These are phyloP conservation scores for Nothocercus julius DNA, from an alignment of 2,113 vertebrate species.

Conservation along the genomic window DNA sequence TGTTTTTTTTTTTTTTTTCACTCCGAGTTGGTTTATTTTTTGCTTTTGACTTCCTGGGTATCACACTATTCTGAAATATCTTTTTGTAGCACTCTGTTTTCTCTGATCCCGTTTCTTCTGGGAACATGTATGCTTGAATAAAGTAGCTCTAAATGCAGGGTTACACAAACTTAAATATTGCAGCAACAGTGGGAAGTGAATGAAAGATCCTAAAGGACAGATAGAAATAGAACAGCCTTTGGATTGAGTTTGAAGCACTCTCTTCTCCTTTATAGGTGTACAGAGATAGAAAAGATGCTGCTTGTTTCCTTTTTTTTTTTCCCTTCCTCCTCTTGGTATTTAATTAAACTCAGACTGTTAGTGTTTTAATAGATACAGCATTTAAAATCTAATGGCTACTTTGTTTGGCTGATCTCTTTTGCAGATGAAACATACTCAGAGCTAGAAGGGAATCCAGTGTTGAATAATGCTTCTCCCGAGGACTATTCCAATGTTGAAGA, in stretches of 20 bases:
- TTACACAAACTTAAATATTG: neutral
- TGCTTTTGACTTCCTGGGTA: neutral
- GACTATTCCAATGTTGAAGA: neutral
- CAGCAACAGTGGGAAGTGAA: neutral
- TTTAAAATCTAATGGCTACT: neutral
- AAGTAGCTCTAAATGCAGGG: neutral
- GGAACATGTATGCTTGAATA: neutral
- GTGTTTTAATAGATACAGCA: neutral
- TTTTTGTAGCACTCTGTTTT: neutral
- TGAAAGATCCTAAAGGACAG: neutral
- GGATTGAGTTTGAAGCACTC: neutral
- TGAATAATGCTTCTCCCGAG: neutral
- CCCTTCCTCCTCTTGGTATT: neutral
- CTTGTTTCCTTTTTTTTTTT: neutral
- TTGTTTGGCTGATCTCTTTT: fast-evolving
- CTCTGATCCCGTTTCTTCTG: neutral
- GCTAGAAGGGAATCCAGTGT: neutral
- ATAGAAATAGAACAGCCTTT: neutral
- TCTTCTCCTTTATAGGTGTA: neutral
- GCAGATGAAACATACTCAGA: neutral
- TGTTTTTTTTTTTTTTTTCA: neutral
- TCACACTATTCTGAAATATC: neutral
- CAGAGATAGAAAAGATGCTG: neutral
- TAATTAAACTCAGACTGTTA: neutral
- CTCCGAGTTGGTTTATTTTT: neutral